These are phyloP conservation scores for Nothoprocta pentlandii DNA, from an alignment of 2,113 vertebrate genomes.

Conservation along the genomic window DNA sequence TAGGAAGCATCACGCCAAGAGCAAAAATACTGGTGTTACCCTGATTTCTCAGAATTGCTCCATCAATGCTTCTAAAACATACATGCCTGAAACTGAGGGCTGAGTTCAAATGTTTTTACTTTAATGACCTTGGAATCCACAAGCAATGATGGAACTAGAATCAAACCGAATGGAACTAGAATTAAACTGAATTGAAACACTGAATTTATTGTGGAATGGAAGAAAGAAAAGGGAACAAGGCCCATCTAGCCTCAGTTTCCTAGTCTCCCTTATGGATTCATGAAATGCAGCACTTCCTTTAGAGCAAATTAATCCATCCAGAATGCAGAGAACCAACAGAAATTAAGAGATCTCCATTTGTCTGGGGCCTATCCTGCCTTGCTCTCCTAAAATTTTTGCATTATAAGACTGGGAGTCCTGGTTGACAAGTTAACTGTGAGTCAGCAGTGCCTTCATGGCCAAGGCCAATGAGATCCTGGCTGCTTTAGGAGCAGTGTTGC, in stretches of 20 bases:
- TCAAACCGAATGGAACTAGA: neutral
- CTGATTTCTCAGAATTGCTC: neutral
- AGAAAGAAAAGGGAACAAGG: neutral
- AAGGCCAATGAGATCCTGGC: too few species aligned
- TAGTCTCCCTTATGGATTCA: neutral
- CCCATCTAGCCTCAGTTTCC: neutral
- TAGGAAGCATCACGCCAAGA: neutral
- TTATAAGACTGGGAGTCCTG: too few species aligned
- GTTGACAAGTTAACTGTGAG: too few species aligned
- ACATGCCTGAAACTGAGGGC: neutral
- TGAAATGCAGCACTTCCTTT: neutral
- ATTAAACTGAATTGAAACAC: neutral
- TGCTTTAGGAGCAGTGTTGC: too few species aligned
- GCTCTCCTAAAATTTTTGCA: neutral
- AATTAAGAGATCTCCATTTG: neutral
- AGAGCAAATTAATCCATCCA: rapidly evolving
- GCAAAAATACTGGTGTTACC: neutral
- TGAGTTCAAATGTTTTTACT: neutral
- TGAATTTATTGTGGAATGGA: neutral
- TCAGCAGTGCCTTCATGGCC: too few species aligned
- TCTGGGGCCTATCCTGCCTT: neutral
- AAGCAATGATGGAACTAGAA: neutral
- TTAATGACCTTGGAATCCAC: neutral
- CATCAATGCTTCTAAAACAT: neutral
- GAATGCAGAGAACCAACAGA: neutral